Percentiles rank a stretch among this genome's conserved stretches.
These are phyloP conservation scores for Chironomus riparius DNA, from an alignment of 2,888 invertebrate genomes.

Conservation along the genomic window DNA sequence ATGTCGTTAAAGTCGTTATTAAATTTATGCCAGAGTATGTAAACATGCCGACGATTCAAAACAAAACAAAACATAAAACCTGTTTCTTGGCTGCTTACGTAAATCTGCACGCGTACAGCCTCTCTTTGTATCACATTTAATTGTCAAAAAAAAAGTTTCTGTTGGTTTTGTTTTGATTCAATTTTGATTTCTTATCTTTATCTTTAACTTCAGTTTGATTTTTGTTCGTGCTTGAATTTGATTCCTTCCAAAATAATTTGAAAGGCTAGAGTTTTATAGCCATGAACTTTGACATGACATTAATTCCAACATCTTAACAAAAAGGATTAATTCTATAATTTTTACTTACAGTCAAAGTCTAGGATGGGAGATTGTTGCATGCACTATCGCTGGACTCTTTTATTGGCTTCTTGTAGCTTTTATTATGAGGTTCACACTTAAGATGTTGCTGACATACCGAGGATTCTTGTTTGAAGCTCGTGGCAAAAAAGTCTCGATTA, in stretches of 20 bases:
- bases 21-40: constrained; percentile 65
- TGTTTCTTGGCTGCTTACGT: too few relatives aligned
- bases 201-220: background rate
- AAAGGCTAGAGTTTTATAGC: too few relatives aligned
- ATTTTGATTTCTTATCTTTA: too few relatives aligned
- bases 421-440: constrained; percentile 76
- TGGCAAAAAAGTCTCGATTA: constrained; percentile 50
- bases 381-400: constrained; percentile 61
- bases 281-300: too few relatives aligned
- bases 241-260: too few relatives aligned
- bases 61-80: too few relatives aligned
- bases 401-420: constrained; percentile 83
- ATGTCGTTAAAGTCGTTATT: constrained; percentile 66
- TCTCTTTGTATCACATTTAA: too few relatives aligned
- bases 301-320: too few relatives aligned
- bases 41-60: background rate
- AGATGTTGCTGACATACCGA: constrained; percentile 87
- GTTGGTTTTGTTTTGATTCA: too few relatives aligned
- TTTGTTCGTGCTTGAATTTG: too few relatives aligned
- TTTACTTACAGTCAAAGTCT: constrained; percentile 50
- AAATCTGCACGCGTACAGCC: too few relatives aligned
- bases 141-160: too few relatives aligned
- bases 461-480: constrained; percentile 98
- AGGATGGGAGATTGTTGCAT: constrained; percentile 64
- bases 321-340: background rate